Percentiles rank a stretch among this genome's conserved stretches.
phyloP scores from a whole-genome alignment of 2,888 invertebrate species.

The Trissolcus brochymenae region DNA sequence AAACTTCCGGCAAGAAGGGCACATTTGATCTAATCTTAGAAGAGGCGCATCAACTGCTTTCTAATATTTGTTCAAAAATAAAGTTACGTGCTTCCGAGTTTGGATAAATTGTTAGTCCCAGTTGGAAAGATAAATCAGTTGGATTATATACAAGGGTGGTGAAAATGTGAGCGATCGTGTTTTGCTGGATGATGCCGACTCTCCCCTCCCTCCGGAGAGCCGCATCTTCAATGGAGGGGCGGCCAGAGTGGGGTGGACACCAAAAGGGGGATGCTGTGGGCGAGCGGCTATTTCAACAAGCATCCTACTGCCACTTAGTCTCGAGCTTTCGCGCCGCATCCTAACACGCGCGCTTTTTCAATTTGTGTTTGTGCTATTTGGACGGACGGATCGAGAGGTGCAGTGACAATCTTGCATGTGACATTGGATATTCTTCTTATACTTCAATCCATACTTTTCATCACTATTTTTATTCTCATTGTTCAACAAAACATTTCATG shows the following conservation, averaged over 20 bases:
- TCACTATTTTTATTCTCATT: too few relatives aligned
- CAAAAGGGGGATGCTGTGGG: slow-evolving; percentile 67
- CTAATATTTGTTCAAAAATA: neutral
- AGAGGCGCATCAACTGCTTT: neutral
- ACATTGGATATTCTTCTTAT: slow-evolving; percentile 6
- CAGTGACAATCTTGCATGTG: neutral
- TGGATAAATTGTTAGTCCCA: neutral
- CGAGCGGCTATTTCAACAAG: slow-evolving; percentile 73
- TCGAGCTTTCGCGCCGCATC: slow-evolving; percentile 69
- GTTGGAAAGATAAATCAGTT: slow-evolving; percentile 15
- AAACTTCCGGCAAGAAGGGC: neutral
- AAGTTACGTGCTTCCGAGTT: neutral
- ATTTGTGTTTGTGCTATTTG: neutral
- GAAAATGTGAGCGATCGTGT: slow-evolving; percentile 45
- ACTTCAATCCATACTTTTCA: slow-evolving; percentile 9
- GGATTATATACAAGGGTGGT: slow-evolving; percentile 44
- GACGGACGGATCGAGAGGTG: neutral
- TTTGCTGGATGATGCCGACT: slow-evolving; percentile 39
- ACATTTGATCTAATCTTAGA: neutral
- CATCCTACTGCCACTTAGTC: slow-evolving; percentile 73
- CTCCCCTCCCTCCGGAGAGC: slow-evolving; percentile 24
- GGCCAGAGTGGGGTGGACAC: slow-evolving; percentile 59
- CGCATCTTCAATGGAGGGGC: slow-evolving; percentile 36
- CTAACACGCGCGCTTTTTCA: slow-evolving; percentile 45
- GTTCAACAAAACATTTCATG: too few relatives aligned